Percentiles rank a stretch among this genome's conserved stretches.
These are phyloP conservation scores for Cyprinus carpio DNA, from an alignment of 2,113 vertebrate species.

Conservation along the genomic window DNA sequence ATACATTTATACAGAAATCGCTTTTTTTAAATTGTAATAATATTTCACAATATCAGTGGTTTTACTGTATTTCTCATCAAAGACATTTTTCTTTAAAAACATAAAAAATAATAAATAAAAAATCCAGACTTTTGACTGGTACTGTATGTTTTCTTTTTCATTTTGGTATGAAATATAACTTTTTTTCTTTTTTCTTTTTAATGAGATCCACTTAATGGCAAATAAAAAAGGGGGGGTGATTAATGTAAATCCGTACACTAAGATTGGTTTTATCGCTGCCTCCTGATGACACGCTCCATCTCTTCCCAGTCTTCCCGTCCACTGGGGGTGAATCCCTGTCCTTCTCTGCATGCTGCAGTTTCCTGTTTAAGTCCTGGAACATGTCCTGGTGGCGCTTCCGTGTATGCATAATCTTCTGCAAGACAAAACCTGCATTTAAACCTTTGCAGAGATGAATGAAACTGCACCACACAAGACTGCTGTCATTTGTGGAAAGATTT, in stretches of 20 bases:
- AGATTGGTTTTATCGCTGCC: conserved; percentile 85
- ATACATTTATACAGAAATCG: too few relatives aligned
- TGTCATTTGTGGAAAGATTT: conserved; percentile 49
- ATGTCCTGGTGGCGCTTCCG: conserved; percentile 99
- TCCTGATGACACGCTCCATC: conserved; percentile 82
- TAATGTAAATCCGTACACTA: conserved; percentile 70
- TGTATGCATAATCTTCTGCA: conserved; percentile 99
- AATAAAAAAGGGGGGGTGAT: neutral
- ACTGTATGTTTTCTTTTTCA: neutral
- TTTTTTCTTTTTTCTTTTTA: too few relatives aligned
- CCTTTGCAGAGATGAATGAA: neutral
- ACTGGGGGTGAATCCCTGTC: conserved; percentile 89
- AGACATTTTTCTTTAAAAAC: neutral
- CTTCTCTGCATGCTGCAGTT: conserved; percentile 91
- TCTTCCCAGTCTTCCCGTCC: conserved; percentile 87
- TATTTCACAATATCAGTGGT: neutral
- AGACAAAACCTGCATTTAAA: conserved; percentile 63
- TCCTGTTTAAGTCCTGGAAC: conserved; percentile 99
- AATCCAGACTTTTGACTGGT: neutral
- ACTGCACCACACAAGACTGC: conserved; percentile 8
- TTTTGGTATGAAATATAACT: neutral
- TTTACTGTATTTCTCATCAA: neutral
- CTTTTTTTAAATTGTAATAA: neutral
- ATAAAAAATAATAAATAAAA: too few relatives aligned
- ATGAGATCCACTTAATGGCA: neutral